These are phyloP conservation scores for Trachymyrmex cornetzi DNA, from an alignment of 1,140 invertebrate genomes.

Conservation along the genomic window DNA sequence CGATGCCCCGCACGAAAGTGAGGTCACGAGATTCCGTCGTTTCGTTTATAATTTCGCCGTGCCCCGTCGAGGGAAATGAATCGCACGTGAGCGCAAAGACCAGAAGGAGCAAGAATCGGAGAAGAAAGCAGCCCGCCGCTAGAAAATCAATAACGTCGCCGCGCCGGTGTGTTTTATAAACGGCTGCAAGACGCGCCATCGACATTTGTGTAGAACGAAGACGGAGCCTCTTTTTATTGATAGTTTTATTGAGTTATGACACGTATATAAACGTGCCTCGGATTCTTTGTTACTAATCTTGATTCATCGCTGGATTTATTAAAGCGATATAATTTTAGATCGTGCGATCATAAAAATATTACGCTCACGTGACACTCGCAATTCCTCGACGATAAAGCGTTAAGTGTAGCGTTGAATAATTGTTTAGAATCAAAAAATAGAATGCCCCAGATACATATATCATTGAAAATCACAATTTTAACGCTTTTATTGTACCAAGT, in stretches of 20 bases:
- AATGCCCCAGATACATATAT: neutral
- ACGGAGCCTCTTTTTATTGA: conserved; percentile 5
- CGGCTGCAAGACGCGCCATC: conserved; percentile 42
- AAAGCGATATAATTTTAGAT: conserved; percentile 29
- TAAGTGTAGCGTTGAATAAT: neutral
- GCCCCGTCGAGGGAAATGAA: conserved; percentile 69
- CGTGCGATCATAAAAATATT: conserved; percentile 7
- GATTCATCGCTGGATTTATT: conserved; percentile 43
- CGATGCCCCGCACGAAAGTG: conserved; percentile 71
- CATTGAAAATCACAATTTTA: neutral
- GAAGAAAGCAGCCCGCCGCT: conserved; percentile 35
- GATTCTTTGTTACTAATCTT: neutral
- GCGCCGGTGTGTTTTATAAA: conserved; percentile 63
- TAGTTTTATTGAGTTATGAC: conserved; percentile 19
- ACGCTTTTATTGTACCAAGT: neutral
- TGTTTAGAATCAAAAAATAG: neutral
- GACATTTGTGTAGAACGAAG: conserved; percentile 37
- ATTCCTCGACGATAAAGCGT: neutral
- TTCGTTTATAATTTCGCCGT: conserved; percentile 74
- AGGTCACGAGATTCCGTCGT: conserved; percentile 75
- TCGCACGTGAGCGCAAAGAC: conserved; percentile 64
- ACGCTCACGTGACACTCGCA: neutral
- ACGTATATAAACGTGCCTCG: neutral
- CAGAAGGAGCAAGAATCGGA: conserved; percentile 51
- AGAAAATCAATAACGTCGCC: conserved; percentile 55